phyloP scores from a whole-genome alignment of 2,888 invertebrate species.

The Xylophagus ater region DNA sequence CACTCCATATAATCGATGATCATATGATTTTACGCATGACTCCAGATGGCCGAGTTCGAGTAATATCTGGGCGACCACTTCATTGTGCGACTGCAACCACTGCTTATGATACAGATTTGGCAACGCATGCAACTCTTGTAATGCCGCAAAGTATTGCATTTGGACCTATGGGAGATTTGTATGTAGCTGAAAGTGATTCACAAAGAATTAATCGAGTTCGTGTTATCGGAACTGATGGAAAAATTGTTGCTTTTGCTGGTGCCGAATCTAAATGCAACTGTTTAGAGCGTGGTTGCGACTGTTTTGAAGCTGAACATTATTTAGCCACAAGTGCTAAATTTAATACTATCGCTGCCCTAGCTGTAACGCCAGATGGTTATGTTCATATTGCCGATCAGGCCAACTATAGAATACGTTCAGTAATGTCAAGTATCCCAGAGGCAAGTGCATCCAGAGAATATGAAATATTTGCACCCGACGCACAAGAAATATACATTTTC shows the following conservation, averaged over 20 bases:
- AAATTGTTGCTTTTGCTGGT: constrained; percentile 86
- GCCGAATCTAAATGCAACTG: constrained; percentile 91
- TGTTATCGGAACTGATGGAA: constrained; percentile 85
- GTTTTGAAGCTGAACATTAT: constrained; percentile 85
- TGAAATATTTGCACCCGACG: constrained; percentile 89
- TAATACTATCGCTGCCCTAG: constrained; percentile 84
- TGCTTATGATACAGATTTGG: constrained; percentile 73
- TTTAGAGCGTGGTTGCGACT: constrained; percentile 80
- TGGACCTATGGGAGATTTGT: constrained; percentile 82
- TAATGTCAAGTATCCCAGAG: constrained; percentile 81
- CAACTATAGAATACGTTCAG: constrained; percentile 75
- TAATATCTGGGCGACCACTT: constrained; percentile 84
- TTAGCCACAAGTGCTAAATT: constrained; percentile 88
- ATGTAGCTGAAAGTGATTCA: constrained; percentile 91
- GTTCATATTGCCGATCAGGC: constrained; percentile 95
- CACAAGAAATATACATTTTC: constrained; percentile 89
- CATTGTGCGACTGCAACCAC: constrained; percentile 80
- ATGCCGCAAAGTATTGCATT: constrained; percentile 93
- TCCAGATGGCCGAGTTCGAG: constrained; percentile 79
- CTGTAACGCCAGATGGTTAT: constrained; percentile 87
- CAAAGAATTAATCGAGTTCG: constrained; percentile 86
- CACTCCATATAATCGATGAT: constrained; percentile 90
- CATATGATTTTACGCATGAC: constrained; percentile 91
- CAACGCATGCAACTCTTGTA: constrained; percentile 80
- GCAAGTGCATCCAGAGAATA: constrained; percentile 76